These are phyloP conservation scores for Hyalella azteca DNA, from an alignment of 2,888 invertebrate genomes.

Conservation along the genomic window DNA sequence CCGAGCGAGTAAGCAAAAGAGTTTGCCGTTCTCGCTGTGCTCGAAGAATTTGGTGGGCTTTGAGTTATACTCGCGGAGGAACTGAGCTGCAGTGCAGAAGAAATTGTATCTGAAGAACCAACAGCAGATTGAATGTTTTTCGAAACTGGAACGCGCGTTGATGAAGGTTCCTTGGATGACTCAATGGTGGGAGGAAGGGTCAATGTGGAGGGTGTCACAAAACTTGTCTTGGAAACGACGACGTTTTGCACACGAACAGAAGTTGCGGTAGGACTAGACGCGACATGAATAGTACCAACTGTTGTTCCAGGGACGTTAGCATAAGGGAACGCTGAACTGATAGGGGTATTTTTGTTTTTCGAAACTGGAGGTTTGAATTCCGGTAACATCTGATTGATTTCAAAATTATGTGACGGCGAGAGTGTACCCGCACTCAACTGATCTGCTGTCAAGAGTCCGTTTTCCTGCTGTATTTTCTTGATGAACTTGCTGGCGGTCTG, in stretches of 20 bases:
- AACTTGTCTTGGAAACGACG: no score
- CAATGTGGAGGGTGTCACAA: no score
- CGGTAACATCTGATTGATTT: conserved; percentile 52
- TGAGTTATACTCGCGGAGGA: background rate
- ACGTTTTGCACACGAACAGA: no score
- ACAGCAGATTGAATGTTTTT: no score
- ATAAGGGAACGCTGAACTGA: no score
- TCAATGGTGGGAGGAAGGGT: no score
- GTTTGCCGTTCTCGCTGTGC: background rate
- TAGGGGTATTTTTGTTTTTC: background rate
- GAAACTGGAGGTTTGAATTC: conserved; percentile 53
- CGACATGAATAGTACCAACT: no score
- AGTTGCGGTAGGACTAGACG: no score
- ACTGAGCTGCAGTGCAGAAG: background rate
- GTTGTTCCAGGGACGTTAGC: no score
- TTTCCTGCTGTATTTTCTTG: conserved; percentile 45
- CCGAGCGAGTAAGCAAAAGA: background rate
- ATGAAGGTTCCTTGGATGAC: no score
- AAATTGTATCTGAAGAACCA: no score
- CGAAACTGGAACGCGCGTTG: no score
- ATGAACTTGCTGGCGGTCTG: conserved; percentile 49
- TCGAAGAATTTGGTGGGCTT: background rate
- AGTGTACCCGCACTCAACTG: conserved; percentile 15
- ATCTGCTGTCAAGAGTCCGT: conserved; percentile 41
- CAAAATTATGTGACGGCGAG: conserved; percentile 52